Conservation (phyloP, 2,888 invertebrate species). For the Scaptomyza parva region DNA sequence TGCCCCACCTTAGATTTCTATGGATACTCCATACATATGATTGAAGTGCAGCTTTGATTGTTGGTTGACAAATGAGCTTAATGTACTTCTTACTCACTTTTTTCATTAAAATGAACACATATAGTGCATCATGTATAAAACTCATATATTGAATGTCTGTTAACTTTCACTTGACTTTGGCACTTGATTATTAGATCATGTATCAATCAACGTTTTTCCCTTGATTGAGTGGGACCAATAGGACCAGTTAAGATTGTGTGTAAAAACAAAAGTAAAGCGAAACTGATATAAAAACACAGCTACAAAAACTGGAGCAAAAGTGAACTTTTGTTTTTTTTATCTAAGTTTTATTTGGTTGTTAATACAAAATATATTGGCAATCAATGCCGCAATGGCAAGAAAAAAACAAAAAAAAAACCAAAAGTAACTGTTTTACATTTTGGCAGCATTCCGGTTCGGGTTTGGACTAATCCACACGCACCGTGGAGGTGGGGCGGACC, state of each 20-base stretch:
- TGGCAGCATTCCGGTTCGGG: constrained; percentile 70
- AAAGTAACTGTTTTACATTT: constrained; percentile 72
- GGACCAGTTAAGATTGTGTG: neutral
- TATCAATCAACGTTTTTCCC: constrained; percentile 20
- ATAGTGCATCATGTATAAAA: neutral
- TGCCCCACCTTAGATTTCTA: constrained; percentile 1
- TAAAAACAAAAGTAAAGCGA: constrained; percentile 21
- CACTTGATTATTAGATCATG: constrained; percentile 1
- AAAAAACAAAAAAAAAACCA: constrained; percentile 15
- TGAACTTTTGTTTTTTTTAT: neutral
- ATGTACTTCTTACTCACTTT: constrained; percentile 4
- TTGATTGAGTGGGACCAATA: constrained; percentile 21
- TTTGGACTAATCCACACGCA: constrained; percentile 54
- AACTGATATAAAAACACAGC: neutral
- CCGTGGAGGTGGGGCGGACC: constrained; percentile 37
- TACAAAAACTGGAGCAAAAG: constrained; percentile 35
- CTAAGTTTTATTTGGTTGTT: constrained; percentile 38
- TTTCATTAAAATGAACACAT: neutral
- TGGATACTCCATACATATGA: neutral
- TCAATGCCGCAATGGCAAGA: constrained; percentile 45
- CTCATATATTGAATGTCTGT: neutral
- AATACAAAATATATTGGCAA: constrained; percentile 59
- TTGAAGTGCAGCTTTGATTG: neutral
- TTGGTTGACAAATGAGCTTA: constrained; percentile 11
- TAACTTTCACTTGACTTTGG: constrained; percentile 64